These are phyloP conservation scores for Aleiodes testaceus DNA, from an alignment of 2,888 invertebrate genomes.

Conservation along the genomic window DNA sequence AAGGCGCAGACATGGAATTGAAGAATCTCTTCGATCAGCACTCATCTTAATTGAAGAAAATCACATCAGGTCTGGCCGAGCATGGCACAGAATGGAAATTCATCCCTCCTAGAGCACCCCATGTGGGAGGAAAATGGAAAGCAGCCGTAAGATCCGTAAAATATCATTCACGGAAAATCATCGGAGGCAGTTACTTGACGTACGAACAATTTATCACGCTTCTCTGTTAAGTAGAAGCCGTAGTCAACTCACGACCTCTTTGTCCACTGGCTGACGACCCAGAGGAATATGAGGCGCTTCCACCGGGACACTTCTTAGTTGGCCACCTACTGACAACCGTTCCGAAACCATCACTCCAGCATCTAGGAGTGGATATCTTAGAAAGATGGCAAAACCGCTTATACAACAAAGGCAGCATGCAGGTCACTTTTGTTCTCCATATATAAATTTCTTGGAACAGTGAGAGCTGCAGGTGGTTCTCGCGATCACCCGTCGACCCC, in stretches of 20 bases:
- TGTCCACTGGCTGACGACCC: neutral
- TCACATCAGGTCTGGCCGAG: neutral
- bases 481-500: slow-evolving; percentile 43
- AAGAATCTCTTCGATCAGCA: slow-evolving; percentile 4
- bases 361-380: too few relatives aligned
- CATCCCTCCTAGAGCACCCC: neutral
- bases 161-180: neutral
- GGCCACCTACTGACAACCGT: neutral
- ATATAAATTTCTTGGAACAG: too few relatives aligned
- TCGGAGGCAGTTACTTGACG: neutral
- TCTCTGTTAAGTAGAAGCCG: neutral
- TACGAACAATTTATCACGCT: neutral
- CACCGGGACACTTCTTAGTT: slow-evolving; percentile 1
- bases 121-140: neutral
- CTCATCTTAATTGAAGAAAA: neutral
- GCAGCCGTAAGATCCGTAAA: neutral
- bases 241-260: neutral
- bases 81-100: neutral
- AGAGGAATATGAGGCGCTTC: neutral
- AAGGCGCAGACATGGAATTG: slow-evolving; percentile 45
- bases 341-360: neutral
- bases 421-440: too few relatives aligned
- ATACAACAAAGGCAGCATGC: too few relatives aligned
- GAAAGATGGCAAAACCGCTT: too few relatives aligned
- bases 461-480: neutral